phyloP scores from a whole-genome alignment of 92 coral and sea anemone species.

The Porites rus region DNA sequence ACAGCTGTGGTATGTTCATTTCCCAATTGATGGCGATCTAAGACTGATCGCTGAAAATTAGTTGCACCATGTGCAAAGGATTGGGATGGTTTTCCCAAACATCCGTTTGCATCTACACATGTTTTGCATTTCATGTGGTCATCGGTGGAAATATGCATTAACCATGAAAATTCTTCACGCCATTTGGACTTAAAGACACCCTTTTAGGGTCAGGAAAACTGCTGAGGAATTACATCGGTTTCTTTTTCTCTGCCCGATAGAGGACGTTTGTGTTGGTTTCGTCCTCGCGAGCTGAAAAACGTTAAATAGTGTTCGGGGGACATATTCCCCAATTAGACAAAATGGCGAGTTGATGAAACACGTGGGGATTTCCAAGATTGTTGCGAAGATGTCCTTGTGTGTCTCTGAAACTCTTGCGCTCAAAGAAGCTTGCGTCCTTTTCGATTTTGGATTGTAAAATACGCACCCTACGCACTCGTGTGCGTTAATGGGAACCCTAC shows the following conservation, averaged over 20 bases:
- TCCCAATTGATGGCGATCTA: constrained; percentile 19
- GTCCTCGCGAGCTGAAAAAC: constrained; percentile 11
- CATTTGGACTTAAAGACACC: constrained; percentile 19
- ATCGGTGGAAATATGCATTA: constrained; percentile 14
- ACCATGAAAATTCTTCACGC: constrained; percentile 30
- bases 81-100: constrained; percentile 35
- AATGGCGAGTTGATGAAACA: constrained; percentile 13
- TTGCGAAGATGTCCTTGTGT: constrained; percentile 6
- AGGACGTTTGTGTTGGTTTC: constrained; percentile 17
- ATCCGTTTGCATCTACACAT: constrained; percentile 35
- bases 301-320: constrained; percentile 5
- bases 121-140: constrained; percentile 45
- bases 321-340: not conserved
- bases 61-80: constrained; percentile 25
- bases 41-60: constrained; percentile 45
- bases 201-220: constrained; percentile 10
- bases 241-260: constrained; percentile 8
- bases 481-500: constrained; percentile 22
- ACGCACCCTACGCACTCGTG: constrained; percentile 4
- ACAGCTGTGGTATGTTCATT: not conserved
- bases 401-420: constrained; percentile 15
- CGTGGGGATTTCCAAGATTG: constrained; percentile 17
- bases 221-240: constrained; percentile 13
- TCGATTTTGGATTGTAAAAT: not conserved
- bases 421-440: constrained; percentile 21